Conservation (phyloP, 2,113 vertebrate genomes). For the Percopsis transmontana region DNA sequence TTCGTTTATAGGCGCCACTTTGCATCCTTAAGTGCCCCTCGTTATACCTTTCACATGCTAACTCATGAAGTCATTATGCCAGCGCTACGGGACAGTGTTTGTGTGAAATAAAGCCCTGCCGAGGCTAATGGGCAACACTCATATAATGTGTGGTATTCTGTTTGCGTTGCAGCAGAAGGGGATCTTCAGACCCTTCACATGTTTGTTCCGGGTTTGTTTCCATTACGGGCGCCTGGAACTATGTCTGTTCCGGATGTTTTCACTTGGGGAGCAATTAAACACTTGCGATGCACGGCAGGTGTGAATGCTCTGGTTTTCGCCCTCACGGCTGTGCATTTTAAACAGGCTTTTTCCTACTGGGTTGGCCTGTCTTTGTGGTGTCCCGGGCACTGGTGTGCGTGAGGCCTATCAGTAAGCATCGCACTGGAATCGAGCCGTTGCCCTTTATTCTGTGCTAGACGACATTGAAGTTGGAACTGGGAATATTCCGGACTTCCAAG, state of each 20-base stretch:
- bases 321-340: too few species aligned
- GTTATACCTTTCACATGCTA: constrained; percentile 37
- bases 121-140: background rate
- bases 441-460: too few species aligned
- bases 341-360: background rate
- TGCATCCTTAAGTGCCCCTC: constrained; percentile 20
- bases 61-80: constrained; percentile 45
- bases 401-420: too few species aligned
- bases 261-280: constrained; percentile 52
- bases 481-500: too few species aligned
- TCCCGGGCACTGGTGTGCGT: too few species aligned
- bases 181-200: background rate
- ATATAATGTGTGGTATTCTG: background rate
- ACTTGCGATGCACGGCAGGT: constrained; percentile 52
- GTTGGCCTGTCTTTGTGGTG: too few species aligned
- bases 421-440: too few species aligned
- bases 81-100: constrained; percentile 42
- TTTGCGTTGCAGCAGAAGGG: background rate
- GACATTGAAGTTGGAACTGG: too few species aligned
- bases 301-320: too few species aligned
- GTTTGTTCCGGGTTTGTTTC: background rate
- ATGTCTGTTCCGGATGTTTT: constrained; percentile 46
- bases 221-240: constrained; percentile 13
- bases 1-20: constrained; percentile 44
- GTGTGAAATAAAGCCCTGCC: constrained; percentile 17